A percentile compares a stretch with the other conserved stretches of the same genome.
Conservation (phyloP, 2,113 vertebrate genomes). For the Equus quagga region DNA sequence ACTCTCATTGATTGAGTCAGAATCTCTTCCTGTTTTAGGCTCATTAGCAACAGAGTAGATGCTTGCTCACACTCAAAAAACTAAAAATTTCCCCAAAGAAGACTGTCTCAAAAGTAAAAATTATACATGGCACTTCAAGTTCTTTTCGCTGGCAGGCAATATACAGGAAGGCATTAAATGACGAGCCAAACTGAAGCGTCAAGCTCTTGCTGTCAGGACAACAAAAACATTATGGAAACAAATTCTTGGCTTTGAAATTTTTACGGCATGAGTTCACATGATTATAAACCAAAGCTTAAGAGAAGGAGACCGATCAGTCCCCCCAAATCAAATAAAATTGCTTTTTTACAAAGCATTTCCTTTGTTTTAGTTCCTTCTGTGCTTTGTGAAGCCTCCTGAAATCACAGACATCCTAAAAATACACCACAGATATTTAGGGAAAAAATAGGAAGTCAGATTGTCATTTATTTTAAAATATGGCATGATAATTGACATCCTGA, state of each 20-base stretch:
- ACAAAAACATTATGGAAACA: constrained; percentile 40
- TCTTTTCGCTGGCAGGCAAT: background rate
- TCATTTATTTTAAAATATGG: constrained; percentile 32
- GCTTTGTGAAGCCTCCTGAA: background rate
- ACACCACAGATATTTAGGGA: background rate
- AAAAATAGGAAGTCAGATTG: constrained; percentile 6
- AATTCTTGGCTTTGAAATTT: background rate
- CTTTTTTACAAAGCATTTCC: background rate
- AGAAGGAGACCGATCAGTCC: background rate
- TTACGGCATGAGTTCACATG: background rate
- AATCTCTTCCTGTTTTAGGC: background rate
- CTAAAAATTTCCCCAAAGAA: background rate
- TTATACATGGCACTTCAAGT: background rate
- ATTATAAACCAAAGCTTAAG: background rate
- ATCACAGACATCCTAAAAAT: background rate
- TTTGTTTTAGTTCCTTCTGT: background rate
- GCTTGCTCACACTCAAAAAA: background rate
- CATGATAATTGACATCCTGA: background rate
- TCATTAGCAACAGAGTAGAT: background rate
- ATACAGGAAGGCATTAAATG: background rate
- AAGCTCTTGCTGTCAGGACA: constrained; percentile 11
- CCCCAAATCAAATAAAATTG: background rate
- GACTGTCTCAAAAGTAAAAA: constrained; percentile 17
- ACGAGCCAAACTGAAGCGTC: background rate
- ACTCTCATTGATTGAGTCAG: background rate